Base-by-base conservation (phyloP, 2,113 vertebrate genomes). In the Lophius piscatorius region DNA sequence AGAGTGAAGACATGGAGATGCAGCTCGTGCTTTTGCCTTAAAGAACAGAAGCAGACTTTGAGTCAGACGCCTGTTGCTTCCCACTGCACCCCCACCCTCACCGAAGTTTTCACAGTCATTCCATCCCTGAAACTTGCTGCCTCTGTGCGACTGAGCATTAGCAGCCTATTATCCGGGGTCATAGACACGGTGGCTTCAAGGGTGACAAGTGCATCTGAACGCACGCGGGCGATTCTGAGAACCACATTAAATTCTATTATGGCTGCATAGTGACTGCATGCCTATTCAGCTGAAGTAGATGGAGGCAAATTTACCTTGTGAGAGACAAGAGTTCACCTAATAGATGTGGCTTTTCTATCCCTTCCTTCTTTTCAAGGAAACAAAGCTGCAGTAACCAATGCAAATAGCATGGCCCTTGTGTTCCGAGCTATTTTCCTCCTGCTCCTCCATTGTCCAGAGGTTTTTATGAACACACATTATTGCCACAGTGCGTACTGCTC, bases 231-330 rank as follows among this genome's bases (percentile, higher is more conserved):
- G 66, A 74, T 45, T 74, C 87, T 62, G 76, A 80, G 72, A 82
- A 86, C 63, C 83, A 86, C 74, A 90, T 89, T 84, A 87, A 89
- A 91, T 86, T 88, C 85, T 85, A 85, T 92, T 91, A 89, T 86
- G 75, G 70, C 71, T 22, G 46, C 81, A 66, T 82, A 85, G 84
- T 85, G 84, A 68, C 83, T 77, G 55, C 83, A 61, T 78, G 66
- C 70, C 63, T 59, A 82, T 88, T 89, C 69, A 87, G 70, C 75
- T 76, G 70, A 67, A 81, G 81, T 72, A 83, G 63, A 21, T 40
- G 63, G 81, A 79, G 79, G 83, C 60, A 77, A 77, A 81, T 85
- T 78, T 84, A 84, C 81, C 75, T 84, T 48, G 68, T 54, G 62
- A 81, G 82, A 74, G 73, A 86, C 70, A 78, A n/a, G 83, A 72